These are phyloP conservation scores for Scaptomyza montana DNA, from an alignment of 1,140 invertebrate species.

Conservation along the genomic window DNA sequence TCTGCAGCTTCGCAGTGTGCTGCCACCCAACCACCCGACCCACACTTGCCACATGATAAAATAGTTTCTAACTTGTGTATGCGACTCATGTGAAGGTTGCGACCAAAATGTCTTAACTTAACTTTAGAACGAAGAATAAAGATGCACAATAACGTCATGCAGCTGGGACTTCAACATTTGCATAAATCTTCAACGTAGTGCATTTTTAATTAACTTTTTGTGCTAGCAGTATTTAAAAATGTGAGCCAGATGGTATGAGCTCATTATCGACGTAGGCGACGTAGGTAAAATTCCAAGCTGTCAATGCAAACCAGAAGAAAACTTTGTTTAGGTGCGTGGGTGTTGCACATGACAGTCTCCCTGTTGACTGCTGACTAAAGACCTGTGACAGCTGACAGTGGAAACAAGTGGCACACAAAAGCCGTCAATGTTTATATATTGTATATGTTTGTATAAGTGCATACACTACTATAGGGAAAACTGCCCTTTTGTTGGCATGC, in stretches of 20 bases:
- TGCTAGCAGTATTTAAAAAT: neutral
- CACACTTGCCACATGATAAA: constrained; percentile 19
- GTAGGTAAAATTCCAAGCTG: constrained; percentile 23
- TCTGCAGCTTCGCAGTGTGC: neutral
- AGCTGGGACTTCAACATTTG: constrained; percentile 28
- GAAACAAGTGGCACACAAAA: constrained; percentile 28
- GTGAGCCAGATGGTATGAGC: constrained; percentile 10
- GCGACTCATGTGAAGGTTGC: neutral
- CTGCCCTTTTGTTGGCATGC: constrained; percentile 30
- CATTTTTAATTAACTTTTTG: constrained; percentile 64
- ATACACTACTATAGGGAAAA: neutral
- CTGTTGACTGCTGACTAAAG: neutral
- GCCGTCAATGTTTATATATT: neutral
- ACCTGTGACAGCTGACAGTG: constrained; percentile 12
- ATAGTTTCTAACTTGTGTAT: constrained; percentile 32
- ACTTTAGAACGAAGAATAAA: constrained; percentile 26
- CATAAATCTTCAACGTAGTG: constrained; percentile 50
- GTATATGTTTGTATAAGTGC: no score
- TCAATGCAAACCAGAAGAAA: constrained; percentile 40
- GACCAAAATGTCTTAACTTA: constrained; percentile 30
- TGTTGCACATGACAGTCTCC: neutral
- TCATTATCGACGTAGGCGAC: constrained; percentile 50
- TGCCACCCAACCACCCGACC: neutral
- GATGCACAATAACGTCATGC: neutral
- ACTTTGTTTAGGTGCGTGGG: constrained; percentile 16